These are phyloP conservation scores for Suillia variegata DNA, from an alignment of 2,888 invertebrate genomes.

Conservation along the genomic window DNA sequence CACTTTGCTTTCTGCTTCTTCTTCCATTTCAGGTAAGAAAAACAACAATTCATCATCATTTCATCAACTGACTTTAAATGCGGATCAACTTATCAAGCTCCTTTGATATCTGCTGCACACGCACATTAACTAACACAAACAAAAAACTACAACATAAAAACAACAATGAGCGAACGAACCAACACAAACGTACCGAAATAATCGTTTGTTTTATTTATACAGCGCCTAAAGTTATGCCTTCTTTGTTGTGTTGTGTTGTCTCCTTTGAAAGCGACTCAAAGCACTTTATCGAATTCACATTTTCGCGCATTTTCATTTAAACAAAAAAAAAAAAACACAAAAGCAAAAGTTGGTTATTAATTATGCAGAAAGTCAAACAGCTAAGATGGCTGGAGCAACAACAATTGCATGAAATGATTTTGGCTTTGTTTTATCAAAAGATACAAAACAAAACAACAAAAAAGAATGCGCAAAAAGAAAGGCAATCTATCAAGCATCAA, in stretches of 20 bases:
- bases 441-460: background rate
- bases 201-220: background rate
- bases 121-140: background rate
- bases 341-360: background rate
- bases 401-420: background rate
- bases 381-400: background rate
- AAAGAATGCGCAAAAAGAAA: background rate
- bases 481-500: background rate
- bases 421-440: background rate
- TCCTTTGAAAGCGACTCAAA: background rate
- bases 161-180: no score
- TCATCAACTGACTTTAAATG: background rate
- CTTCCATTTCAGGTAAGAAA: background rate
- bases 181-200: background rate
- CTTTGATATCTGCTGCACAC: background rate
- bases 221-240: slow-evolving; percentile 2
- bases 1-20: background rate
- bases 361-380: slow-evolving; percentile 3
- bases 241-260: background rate
- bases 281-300: background rate
- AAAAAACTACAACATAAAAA: no score
- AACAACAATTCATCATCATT: background rate
- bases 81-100: background rate
- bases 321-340: background rate
- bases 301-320: no score